phyloP scores from a whole-genome alignment of 2,888 invertebrate species.

The Villa cingulata region DNA sequence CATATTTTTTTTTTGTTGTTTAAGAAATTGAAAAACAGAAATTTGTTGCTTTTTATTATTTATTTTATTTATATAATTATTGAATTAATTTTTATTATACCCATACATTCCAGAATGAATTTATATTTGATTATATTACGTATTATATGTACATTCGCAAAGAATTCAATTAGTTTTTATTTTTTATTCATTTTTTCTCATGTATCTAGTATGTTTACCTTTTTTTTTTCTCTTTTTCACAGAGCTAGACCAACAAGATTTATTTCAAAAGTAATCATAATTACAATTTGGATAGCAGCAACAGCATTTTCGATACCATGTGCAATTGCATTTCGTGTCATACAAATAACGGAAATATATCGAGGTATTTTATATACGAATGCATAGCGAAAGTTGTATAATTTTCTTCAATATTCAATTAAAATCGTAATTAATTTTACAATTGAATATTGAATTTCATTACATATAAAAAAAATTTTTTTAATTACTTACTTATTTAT shows the following conservation, averaged over 20 bases:
- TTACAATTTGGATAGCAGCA: slow-evolving; percentile 59
- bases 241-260: slow-evolving; percentile 61
- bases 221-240: neutral
- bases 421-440: too few relatives aligned
- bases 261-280: slow-evolving; percentile 58
- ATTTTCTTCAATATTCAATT: too few relatives aligned
- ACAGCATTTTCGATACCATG: slow-evolving; percentile 55
- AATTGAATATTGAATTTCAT: neutral
- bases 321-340: slow-evolving; percentile 33
- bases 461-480: slow-evolving; percentile 14
- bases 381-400: too few relatives aligned
- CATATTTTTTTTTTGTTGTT: too few relatives aligned
- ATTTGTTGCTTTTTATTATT: too few relatives aligned
- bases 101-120: too few relatives aligned
- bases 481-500: neutral
- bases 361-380: slow-evolving; percentile 20
- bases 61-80: too few relatives aligned
- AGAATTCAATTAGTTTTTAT: neutral
- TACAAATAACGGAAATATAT: slow-evolving; percentile 27
- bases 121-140: too few relatives aligned
- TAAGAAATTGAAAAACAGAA: too few relatives aligned
- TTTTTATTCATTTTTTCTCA: neutral
- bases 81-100: too few relatives aligned
- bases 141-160: neutral
- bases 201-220: slow-evolving; percentile 42